Base-by-base conservation (phyloP, 2,888 invertebrate species). In the Malachius bipustulatus region DNA sequence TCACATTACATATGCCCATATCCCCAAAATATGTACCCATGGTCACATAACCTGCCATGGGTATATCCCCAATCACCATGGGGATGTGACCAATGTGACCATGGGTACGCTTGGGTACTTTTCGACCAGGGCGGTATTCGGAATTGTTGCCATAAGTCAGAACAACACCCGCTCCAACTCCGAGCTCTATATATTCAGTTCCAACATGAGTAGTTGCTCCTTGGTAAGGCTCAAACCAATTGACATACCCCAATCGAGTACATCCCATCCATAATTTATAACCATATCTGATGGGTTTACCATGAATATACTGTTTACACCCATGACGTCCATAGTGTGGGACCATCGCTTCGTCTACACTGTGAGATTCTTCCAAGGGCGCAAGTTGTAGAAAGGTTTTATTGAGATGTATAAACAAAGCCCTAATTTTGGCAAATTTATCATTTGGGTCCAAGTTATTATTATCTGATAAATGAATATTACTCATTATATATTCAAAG, bases 311-410 rank as follows among this genome's bases (percentile, higher is more conserved):
- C 35, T 51, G 48, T 24, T 52, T 51, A 34, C 47, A 46, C 31
- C 49, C 48, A 46, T 52, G 49, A 26, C 52, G 41, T 12, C 52
- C 55, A 46, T 47, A 59, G 35, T 59, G 58, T 15, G 55, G 52
- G 12, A 53, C 46, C 56, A 58, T 55, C 4, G 49, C 44, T 41
- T 58, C 54, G 44, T 56, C 57, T 39, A 55, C 37, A 40, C 48
- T 48, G 38, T 50, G 45, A 35, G 48, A 34, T 43, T 52, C 45
- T 42, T 52, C 52, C 32, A 47, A 26, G 31, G 44, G 45, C 35
- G 47, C 40, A 46, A 43, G 39, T 38, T 47, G 34, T 11, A 45
- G 6, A 42, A 46, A 51, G 32, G 42, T 49, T 38, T 38, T 30
- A 37, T 50, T 52, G 15, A 52, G 40, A 15, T 34, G 16, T n/a